A percentile compares a stretch with the other conserved stretches of the same genome.
Evolutionary conservation across 2,888 invertebrate genomes (phyloP).

Genomic region (Ectropis crepuscularia): DNA sequence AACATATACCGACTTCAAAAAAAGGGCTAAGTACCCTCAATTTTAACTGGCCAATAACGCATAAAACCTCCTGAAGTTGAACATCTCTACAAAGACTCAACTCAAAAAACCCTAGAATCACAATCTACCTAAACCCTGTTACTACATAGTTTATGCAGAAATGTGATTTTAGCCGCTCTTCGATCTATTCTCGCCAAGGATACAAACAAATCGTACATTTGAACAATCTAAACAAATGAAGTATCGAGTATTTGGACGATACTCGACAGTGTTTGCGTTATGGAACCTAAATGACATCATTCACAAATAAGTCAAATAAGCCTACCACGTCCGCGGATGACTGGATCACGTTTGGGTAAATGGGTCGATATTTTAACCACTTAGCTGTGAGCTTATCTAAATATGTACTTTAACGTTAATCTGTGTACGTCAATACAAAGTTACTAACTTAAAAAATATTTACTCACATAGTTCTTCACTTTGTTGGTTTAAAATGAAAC

Average conservation of each 20-base stretch:
- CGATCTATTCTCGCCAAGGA: not conserved
- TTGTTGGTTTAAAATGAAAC: no score
- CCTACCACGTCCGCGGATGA: constrained; percentile 6
- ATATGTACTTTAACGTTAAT: not conserved
- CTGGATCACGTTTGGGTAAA: constrained; percentile 15
- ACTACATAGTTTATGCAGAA: no score
- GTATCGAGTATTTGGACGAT: constrained; percentile 18
- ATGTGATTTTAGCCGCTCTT: not conserved
- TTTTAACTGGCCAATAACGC: no score
- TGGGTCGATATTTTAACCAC: constrained; percentile 31
- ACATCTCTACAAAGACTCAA: no score
- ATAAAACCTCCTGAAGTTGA: no score
- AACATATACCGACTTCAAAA: no score
- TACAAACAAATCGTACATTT: not conserved
- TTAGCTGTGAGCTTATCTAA: constrained; percentile 13
- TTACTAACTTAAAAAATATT: not conserved
- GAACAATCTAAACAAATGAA: constrained; percentile 7
- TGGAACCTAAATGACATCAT: constrained; percentile 31
- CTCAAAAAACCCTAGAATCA: no score
- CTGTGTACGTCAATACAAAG: not conserved
- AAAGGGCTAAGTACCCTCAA: no score
- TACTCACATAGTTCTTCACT: no score
- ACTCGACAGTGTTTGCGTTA: constrained; percentile 24
- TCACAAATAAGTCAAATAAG: constrained; percentile 9
- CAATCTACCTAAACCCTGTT: no score